Conservation (phyloP, 2,113 vertebrate species). For the Tragelaphus imberbis region DNA sequence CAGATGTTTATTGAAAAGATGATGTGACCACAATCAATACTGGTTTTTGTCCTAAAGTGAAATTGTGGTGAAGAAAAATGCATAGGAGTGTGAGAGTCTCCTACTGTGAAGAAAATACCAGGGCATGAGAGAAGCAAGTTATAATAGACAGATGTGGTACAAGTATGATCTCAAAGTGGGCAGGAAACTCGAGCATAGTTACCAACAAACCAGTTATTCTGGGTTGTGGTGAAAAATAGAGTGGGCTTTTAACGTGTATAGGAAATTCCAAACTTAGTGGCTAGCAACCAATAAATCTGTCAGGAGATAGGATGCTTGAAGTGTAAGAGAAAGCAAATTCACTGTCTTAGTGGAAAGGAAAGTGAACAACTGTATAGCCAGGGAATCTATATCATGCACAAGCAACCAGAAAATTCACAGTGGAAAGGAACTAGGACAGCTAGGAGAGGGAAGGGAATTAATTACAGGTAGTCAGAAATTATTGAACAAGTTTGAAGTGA, state of each 20-base stretch:
- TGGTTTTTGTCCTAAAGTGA: not conserved
- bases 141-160: not conserved
- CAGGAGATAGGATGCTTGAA: not conserved
- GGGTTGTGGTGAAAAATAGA: not conserved
- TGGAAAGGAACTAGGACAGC: not conserved
- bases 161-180: not conserved
- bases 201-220: not conserved
- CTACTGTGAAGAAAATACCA: conserved; percentile 9
- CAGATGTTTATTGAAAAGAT: not conserved
- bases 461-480: not conserved
- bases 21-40: not conserved
- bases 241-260: not conserved
- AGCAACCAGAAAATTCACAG: not conserved
- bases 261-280: not conserved
- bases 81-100: not conserved
- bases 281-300: not conserved
- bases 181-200: not conserved
- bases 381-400: not conserved
- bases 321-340: not conserved
- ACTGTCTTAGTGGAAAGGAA: not conserved
- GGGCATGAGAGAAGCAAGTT: not conserved
- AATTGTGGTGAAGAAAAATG: conserved; percentile 20
- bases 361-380: not conserved
- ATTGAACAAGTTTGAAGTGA: not conserved
- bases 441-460: not conserved